Evolutionary conservation across 2,888 invertebrate genomes (phyloP).

Genomic region (Ptilodon capucinus): DNA sequence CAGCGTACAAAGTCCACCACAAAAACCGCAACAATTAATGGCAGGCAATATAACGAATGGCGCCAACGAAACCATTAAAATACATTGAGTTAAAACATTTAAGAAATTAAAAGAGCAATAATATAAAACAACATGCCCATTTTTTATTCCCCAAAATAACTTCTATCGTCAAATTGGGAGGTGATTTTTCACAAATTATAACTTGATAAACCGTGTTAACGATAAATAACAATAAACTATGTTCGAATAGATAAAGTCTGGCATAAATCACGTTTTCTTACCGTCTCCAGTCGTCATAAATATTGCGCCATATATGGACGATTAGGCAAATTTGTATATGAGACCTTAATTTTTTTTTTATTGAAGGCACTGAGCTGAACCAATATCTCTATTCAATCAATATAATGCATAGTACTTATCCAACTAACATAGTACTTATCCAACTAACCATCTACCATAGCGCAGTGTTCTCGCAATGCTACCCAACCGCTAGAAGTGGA

Average conservation of each 20-base stretch:
- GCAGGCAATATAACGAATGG: background rate
- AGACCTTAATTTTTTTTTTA: slow-evolving; percentile 46
- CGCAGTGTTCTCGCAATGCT: no score
- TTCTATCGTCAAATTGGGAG: slow-evolving; percentile 3
- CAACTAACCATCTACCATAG: no score
- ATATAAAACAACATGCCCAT: background rate
- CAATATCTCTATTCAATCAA: slow-evolving; percentile 30
- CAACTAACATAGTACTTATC: no score
- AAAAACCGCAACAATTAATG: background rate
- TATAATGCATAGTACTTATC: no score
- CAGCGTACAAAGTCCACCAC: no score
- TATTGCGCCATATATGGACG: slow-evolving; percentile 40
- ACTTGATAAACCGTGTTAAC: slow-evolving; percentile 21
- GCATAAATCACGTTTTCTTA: slow-evolving; percentile 51
- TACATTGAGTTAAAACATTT: background rate
- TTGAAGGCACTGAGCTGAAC: slow-evolving; percentile 38
- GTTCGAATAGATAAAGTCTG: slow-evolving; percentile 33
- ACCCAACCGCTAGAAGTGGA: no score
- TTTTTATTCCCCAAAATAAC: background rate
- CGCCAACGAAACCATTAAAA: background rate
- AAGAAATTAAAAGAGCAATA: background rate
- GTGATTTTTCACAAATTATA: slow-evolving; percentile 23
- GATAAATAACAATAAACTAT: slow-evolving; percentile 43
- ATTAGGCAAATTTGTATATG: slow-evolving; percentile 52
- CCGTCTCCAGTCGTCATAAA: slow-evolving; percentile 42